Percentiles rank a stretch among this genome's conserved stretches.
Conservation (phyloP, 2,797 vertebrate species). For the Pantherophis vulpinus region DNA sequence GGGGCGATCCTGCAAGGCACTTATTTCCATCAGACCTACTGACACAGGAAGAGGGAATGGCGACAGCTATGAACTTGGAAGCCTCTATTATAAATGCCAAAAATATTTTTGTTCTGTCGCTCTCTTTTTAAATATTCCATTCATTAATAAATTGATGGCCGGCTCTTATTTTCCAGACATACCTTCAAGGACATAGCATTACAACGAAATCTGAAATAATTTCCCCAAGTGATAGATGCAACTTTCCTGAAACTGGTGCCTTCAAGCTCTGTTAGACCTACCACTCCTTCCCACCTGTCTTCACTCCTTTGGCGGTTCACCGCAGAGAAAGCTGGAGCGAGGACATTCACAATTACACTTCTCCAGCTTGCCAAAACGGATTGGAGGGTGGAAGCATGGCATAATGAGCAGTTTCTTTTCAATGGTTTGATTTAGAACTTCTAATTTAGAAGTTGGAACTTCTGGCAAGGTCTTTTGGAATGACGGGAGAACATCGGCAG, state of each 20-base stretch:
- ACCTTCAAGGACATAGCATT: constrained; percentile 19
- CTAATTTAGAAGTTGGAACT: background rate
- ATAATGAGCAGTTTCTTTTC: background rate
- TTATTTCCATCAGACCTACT: background rate
- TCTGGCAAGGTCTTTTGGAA: background rate
- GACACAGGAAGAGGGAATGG: background rate
- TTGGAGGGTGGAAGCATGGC: background rate
- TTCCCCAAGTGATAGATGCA: constrained; percentile 30
- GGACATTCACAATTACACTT: constrained; percentile 4
- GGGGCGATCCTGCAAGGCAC: background rate
- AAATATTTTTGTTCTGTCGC: background rate
- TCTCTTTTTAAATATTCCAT: background rate
- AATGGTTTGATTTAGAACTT: background rate
- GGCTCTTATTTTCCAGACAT: background rate
- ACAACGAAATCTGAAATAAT: constrained; percentile 35
- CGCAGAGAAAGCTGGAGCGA: background rate
- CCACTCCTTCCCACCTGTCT: background rate
- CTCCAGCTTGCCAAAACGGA: background rate
- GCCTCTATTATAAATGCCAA: too few species aligned
- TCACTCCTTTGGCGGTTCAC: background rate
- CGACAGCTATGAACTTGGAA: background rate
- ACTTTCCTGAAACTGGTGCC: background rate
- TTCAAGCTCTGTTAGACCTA: background rate
- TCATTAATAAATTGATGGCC: background rate
- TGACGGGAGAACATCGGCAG: background rate